Evolutionary conservation across 1,140 invertebrate genomes (phyloP).

Genomic region (Cephus cinctus): DNA sequence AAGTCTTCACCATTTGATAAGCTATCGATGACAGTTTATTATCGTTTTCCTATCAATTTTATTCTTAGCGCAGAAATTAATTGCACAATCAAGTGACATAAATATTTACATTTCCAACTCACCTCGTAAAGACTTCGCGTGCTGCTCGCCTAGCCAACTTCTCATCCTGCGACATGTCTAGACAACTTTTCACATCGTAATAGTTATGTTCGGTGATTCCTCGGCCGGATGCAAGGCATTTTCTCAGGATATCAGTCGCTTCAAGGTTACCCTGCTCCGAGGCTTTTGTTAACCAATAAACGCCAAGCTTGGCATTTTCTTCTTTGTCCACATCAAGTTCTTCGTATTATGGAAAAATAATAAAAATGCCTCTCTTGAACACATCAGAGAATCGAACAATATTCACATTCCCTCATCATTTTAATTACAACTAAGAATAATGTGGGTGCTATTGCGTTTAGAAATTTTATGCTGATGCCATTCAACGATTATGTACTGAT

Average conservation of each 20-base stretch:
- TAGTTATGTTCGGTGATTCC: constrained; percentile 81
- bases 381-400: too few species aligned
- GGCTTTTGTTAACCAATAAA: constrained; percentile 87
- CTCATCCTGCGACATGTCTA: constrained; percentile 80
- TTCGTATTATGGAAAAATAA: too few species aligned
- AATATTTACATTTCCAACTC: constrained; percentile 25
- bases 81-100: not conserved
- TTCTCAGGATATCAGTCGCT: constrained; percentile 75
- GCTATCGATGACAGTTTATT: constrained; percentile 50
- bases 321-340: constrained; percentile 59
- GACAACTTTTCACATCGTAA: constrained; percentile 78
- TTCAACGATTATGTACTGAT: too few species aligned
- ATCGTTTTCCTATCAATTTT: constrained; percentile 2
- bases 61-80: constrained; percentile 11
- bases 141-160: constrained; percentile 83
- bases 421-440: too few species aligned
- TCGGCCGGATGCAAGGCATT: constrained; percentile 75
- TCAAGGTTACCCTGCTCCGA: constrained; percentile 87
- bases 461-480: too few species aligned
- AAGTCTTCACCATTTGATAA: constrained; percentile 82
- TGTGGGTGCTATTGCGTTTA: too few species aligned
- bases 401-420: too few species aligned
- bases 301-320: constrained; percentile 68
- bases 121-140: constrained; percentile 79
- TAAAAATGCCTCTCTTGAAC: too few species aligned